Evolutionary conservation across 1,140 invertebrate genomes (phyloP).

Genomic region (Drepana arcuata): DNA sequence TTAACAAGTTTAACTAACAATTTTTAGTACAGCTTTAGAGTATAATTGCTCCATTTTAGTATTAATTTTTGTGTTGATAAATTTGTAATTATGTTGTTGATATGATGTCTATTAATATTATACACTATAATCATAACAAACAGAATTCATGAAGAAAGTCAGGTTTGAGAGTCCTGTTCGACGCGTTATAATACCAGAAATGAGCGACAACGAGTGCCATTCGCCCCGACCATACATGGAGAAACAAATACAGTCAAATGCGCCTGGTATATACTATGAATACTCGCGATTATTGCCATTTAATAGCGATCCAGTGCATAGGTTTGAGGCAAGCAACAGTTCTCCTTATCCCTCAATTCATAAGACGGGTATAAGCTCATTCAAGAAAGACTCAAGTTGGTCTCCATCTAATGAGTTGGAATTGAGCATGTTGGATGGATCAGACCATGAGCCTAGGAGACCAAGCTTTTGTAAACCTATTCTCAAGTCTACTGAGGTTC

Average conservation of each 20-base stretch:
- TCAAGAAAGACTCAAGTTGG: conserved; percentile 16
- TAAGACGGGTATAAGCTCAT: conserved; percentile 32
- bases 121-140: too few relatives aligned
- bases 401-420: conserved; percentile 49
- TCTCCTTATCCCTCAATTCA: conserved; percentile 38
- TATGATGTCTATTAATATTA: conserved; percentile 1
- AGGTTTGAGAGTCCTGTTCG: conserved; percentile 45
- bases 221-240: conserved; percentile 49
- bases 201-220: conserved; percentile 47
- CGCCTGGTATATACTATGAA: conserved; percentile 11
- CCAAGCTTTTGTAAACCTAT: conserved; percentile 8
- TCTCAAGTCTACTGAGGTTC: conserved; percentile 3
- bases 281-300: conserved; percentile 21
- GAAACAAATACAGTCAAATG: conserved; percentile 19
- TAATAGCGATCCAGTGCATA: conserved; percentile 35
- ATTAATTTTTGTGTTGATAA: too few relatives aligned
- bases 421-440: conserved; percentile 47
- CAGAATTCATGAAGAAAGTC: conserved; percentile 64
- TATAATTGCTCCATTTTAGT: too few relatives aligned
- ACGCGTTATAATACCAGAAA: conserved; percentile 15
- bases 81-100: too few relatives aligned
- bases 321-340: conserved; percentile 40
- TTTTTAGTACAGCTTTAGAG: too few relatives aligned
- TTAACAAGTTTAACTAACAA: too few relatives aligned
- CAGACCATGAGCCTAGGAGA: conserved; percentile 15